Percentiles rank a stretch among this genome's conserved stretches.
phyloP scores from a whole-genome alignment of 92 coral and sea anemone genomes.

The Plumapathes pennacea region DNA sequence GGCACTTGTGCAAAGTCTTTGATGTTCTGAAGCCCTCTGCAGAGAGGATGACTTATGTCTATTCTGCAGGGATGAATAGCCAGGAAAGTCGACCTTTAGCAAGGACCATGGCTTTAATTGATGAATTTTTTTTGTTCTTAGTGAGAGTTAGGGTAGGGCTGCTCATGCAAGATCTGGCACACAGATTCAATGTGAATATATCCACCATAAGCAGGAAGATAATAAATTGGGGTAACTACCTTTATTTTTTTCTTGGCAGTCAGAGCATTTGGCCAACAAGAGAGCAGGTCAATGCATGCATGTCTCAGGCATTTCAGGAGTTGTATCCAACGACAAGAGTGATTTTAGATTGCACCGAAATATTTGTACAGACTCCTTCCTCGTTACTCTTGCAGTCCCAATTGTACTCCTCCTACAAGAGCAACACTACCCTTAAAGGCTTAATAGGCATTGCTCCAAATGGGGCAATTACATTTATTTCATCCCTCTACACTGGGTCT shows the following conservation, averaged over 20 bases:
- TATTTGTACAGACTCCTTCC: slow-evolving; percentile 46
- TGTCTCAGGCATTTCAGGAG: slow-evolving; percentile 34
- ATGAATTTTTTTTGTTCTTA: slow-evolving; percentile 48
- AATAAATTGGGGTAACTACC: slow-evolving; percentile 46
- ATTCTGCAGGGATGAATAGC: slow-evolving; percentile 45
- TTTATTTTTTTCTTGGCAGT: slow-evolving; percentile 46
- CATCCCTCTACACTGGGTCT: slow-evolving; percentile 27
- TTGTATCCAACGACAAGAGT: slow-evolving; percentile 61
- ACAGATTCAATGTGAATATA: slow-evolving; percentile 42
- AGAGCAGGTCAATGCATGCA: slow-evolving; percentile 19
- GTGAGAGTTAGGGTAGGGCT: slow-evolving; percentile 44
- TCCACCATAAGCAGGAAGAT: slow-evolving; percentile 56
- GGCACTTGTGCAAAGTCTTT: slow-evolving; percentile 18
- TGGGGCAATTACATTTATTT: slow-evolving; percentile 59
- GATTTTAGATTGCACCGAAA: slow-evolving; percentile 65
- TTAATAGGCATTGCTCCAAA: slow-evolving; percentile 52
- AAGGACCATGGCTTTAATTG: slow-evolving; percentile 20
- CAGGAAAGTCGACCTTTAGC: slow-evolving; percentile 11
- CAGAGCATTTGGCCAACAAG: slow-evolving; percentile 55
- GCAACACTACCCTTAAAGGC: slow-evolving; percentile 60
- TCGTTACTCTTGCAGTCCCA: slow-evolving; percentile 54
- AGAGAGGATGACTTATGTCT: slow-evolving; percentile 37
- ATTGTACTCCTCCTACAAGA: slow-evolving; percentile 55
- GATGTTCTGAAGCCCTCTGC: slow-evolving; percentile 37
- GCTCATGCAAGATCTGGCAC: slow-evolving; percentile 61